A percentile compares a stretch with the other conserved stretches of the same genome.
These are phyloP conservation scores for Orbicella faveolata DNA, from an alignment of 64 coral and sea anemone species.

Conservation along the genomic window DNA sequence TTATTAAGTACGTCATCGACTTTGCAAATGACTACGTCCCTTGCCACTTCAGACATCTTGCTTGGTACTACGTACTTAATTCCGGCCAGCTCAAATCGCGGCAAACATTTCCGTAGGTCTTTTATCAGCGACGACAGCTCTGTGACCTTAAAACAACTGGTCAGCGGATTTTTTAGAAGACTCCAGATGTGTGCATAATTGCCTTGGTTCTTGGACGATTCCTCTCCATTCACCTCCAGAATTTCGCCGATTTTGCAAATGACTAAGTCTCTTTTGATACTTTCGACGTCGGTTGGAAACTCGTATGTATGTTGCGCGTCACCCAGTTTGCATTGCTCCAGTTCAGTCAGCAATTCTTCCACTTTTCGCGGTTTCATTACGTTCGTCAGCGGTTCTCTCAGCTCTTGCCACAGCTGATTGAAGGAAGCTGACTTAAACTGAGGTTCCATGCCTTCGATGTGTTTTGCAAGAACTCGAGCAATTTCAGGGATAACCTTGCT, in stretches of 20 bases:
- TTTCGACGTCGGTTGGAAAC: constrained; percentile 33
- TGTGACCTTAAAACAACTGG: constrained; percentile 45
- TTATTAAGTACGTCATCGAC: constrained; percentile 85
- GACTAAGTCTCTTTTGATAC: constrained; percentile 56
- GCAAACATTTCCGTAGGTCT: constrained; percentile 60
- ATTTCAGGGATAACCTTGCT: constrained; percentile 50
- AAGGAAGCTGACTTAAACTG: constrained; percentile 86
- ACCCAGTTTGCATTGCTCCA: constrained; percentile 40
- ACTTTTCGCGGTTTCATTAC: constrained; percentile 53
- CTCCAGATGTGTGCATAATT: constrained; percentile 56
- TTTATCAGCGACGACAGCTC: constrained; percentile 59
- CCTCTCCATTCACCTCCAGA: constrained; percentile 6
- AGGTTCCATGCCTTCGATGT: constrained; percentile 91
- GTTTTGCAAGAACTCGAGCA: constrained; percentile 51
- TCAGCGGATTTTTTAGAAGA: constrained; percentile 64
- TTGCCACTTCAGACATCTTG: constrained; percentile 82
- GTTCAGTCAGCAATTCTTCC: constrained; percentile 43
- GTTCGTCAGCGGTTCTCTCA: constrained; percentile 61
- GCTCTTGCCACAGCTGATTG: constrained; percentile 65
- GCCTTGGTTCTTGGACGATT: neutral
- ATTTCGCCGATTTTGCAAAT: constrained; percentile 82
- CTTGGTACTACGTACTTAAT: constrained; percentile 71
- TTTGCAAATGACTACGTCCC: constrained; percentile 85
- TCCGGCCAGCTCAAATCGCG: constrained; percentile 84
- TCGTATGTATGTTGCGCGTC: constrained; percentile 26